phyloP scores from a whole-genome alignment of 2,888 invertebrate species.

The Agrochola macilenta region DNA sequence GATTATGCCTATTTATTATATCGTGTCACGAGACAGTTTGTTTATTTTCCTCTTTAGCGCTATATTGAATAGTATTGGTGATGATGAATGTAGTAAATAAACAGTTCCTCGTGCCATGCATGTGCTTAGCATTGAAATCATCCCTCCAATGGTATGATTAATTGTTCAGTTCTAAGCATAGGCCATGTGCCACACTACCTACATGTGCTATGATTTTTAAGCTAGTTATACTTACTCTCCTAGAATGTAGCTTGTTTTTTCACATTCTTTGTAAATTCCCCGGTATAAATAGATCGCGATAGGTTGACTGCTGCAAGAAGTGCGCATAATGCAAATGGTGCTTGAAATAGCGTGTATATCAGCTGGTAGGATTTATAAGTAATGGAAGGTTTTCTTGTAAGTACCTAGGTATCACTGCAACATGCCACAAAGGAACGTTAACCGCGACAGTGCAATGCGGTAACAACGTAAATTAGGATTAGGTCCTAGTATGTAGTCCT shows the following conservation, averaged over 20 bases:
- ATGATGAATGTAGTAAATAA: slow-evolving; percentile 8
- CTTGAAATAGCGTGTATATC: slow-evolving; percentile 3
- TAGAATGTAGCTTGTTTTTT: background rate
- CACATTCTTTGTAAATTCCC: background rate
- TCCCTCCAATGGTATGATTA: background rate
- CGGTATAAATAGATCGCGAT: background rate
- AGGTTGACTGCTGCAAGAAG: background rate
- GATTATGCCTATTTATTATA: slow-evolving; percentile 4
- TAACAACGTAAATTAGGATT: slow-evolving; percentile 15
- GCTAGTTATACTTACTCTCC: background rate
- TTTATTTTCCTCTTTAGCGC: slow-evolving; percentile 25
- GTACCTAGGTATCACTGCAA: slow-evolving; percentile 23
- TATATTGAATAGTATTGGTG: slow-evolving; percentile 4
- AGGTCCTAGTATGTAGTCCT: background rate
- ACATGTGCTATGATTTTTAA: background rate
- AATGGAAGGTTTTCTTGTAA: slow-evolving; percentile 8
- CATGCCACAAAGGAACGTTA: slow-evolving; percentile 28
- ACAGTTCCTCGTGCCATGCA: slow-evolving; percentile 2
- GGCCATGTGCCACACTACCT: too few species aligned
- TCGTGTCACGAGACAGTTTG: background rate
- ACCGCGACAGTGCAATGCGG: slow-evolving; percentile 38
- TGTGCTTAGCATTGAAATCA: background rate
- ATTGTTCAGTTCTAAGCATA: background rate
- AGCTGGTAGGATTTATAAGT: slow-evolving; percentile 5
- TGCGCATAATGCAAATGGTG: background rate